phyloP scores from a whole-genome alignment of 2,113 vertebrate species.

The Paratilapia polleni region DNA sequence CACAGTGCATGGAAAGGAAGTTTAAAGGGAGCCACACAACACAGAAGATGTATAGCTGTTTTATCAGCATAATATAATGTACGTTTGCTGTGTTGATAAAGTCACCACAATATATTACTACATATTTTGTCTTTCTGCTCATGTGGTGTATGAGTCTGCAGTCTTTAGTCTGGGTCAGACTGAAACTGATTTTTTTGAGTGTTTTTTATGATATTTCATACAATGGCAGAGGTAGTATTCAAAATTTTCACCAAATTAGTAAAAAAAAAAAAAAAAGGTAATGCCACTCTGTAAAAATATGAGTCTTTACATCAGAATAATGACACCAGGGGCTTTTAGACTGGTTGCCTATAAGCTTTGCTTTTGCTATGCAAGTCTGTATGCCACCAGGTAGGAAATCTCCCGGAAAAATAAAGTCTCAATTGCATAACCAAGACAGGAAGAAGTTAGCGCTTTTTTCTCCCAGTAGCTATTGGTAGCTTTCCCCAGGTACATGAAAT shows the following conservation, averaged over 20 bases:
- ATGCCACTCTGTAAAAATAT: background rate
- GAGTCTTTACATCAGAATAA: too few species aligned
- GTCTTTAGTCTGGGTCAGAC: background rate
- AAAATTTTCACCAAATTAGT: background rate
- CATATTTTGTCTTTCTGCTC: background rate
- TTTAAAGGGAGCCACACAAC: conserved; percentile 23
- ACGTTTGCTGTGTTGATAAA: conserved; percentile 17
- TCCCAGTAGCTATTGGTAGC: background rate
- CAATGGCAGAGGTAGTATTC: background rate
- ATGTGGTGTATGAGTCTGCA: background rate
- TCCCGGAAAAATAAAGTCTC: background rate
- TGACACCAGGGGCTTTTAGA: background rate
- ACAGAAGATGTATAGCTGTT: conserved; percentile 15
- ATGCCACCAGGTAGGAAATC: background rate
- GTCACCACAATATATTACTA: conserved; percentile 2
- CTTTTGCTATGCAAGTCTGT: background rate
- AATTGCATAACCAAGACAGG: background rate
- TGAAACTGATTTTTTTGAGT: background rate
- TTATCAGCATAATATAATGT: conserved; percentile 31
- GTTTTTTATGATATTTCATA: background rate
- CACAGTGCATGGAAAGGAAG: conserved; percentile 39
- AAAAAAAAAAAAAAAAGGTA: background rate
- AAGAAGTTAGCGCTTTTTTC: background rate
- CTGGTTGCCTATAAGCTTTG: background rate
- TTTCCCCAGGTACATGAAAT: background rate